Evolutionary conservation across 2,113 vertebrate genomes (phyloP).

Genomic region (Bubo bubo): DNA sequence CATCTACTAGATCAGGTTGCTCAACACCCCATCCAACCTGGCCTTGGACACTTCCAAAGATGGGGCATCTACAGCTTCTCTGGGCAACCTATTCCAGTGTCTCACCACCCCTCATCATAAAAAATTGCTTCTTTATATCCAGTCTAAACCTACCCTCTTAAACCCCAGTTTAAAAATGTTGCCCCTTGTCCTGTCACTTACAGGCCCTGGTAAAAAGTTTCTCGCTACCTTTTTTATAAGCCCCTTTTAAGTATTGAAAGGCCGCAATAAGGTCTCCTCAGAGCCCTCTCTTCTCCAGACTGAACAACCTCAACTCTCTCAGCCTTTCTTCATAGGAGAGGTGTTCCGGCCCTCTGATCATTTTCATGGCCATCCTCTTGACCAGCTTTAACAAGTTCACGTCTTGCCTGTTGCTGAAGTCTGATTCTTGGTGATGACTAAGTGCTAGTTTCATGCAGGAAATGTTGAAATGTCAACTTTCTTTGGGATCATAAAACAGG

Average conservation of each 20-base stretch:
- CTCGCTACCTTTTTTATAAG: neutral
- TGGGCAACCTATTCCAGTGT: neutral
- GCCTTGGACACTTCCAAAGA: neutral
- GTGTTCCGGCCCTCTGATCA: neutral
- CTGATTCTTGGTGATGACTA: neutral
- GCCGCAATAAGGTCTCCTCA: rapidly evolving
- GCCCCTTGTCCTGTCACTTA: neutral
- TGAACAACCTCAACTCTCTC: neutral
- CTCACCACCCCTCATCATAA: neutral
- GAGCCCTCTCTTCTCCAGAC: neutral
- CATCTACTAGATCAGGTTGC: neutral
- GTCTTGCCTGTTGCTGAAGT: neutral
- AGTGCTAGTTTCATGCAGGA: neutral
- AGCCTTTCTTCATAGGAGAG: neutral
- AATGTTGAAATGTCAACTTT: neutral
- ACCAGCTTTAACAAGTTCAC: neutral
- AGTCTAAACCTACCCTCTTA: neutral
- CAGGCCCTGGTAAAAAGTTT: neutral
- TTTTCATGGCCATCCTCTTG: neutral
- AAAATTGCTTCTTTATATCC: neutral
- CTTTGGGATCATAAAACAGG: neutral
- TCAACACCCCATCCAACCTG: neutral
- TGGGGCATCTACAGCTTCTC: neutral
- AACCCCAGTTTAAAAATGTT: neutral
- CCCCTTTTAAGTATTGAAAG: neutral